Evolutionary conservation across 2,888 invertebrate species (phyloP).

Genomic region (Mimas tiliae): DNA sequence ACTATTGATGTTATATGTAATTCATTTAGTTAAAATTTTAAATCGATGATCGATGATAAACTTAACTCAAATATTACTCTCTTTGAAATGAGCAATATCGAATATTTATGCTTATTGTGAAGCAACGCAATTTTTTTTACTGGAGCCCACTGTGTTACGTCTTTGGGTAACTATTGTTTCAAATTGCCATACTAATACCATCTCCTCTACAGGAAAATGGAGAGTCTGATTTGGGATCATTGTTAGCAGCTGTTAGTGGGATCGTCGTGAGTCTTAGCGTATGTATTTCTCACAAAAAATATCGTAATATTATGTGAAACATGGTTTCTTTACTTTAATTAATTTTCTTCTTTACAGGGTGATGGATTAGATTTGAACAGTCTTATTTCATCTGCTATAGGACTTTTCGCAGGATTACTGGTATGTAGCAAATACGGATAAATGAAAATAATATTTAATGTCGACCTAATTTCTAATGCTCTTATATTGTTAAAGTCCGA

Average conservation of each 20-base stretch:
- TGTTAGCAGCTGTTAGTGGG: conserved; percentile 74
- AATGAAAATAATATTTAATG: neutral
- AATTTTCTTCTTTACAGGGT: conserved; percentile 59
- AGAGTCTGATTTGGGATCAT: conserved; percentile 75
- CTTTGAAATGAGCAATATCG: too few relatives aligned
- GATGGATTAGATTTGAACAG: conserved; percentile 76
- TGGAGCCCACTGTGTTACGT: neutral
- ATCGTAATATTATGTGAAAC: neutral
- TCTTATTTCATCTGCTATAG: conserved; percentile 71
- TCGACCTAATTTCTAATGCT: conserved; percentile 17
- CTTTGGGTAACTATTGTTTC: neutral
- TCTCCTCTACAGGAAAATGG: conserved; percentile 66
- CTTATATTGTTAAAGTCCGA: conserved; percentile 61
- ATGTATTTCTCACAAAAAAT: conserved; percentile 47
- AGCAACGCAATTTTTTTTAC: neutral
- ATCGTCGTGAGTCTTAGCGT: conserved; percentile 77
- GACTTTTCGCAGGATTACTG: conserved; percentile 75
- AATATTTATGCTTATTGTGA: too few relatives aligned
- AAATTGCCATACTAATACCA: neutral
- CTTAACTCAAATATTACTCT: too few relatives aligned
- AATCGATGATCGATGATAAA: too few relatives aligned
- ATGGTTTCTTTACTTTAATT: neutral
- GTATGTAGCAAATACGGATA: conserved; percentile 49
- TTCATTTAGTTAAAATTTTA: too few relatives aligned
- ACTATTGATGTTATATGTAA: neutral